Conservation (phyloP, 30 jellyfish, hydroid and myxozoan species). For the Pseudorhiza aurosa region DNA sequence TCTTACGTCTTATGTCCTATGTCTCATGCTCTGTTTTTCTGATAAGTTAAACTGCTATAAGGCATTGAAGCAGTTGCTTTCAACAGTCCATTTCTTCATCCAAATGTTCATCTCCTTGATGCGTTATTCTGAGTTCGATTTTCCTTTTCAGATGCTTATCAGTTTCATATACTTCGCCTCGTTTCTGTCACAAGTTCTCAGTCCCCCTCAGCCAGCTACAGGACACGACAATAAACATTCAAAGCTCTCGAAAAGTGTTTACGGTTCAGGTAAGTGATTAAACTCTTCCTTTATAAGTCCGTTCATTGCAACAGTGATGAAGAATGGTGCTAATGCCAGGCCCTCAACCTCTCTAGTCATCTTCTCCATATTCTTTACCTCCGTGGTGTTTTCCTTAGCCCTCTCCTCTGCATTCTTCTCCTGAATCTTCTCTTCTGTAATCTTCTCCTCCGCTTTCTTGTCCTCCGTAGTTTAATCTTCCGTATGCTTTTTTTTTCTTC, state of each 20-base stretch:
- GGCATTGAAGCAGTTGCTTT: neutral
- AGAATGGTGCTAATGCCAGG: no score
- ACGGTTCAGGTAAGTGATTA: constrained; percentile 2
- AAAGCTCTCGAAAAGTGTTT: neutral
- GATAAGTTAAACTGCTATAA: no score
- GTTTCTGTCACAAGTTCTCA: constrained; percentile 82
- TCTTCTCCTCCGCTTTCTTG: no score
- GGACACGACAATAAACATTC: neutral
- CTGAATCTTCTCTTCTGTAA: no score
- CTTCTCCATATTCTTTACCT: no score
- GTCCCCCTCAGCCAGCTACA: constrained; percentile 63
- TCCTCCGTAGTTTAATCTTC: no score
- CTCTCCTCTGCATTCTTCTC: no score
- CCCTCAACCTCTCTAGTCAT: no score
- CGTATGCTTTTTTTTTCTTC: no score
- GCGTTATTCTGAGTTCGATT: neutral
- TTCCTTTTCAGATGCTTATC: constrained; percentile 79
- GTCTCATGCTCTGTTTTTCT: neutral
- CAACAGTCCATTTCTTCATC: neutral
- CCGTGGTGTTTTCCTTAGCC: no score
- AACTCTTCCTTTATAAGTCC: no score
- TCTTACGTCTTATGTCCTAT: neutral
- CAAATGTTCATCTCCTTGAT: neutral
- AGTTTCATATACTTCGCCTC: constrained; percentile 94
- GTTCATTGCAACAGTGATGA: no score